These are phyloP conservation scores for Smutsia gigantea DNA, from an alignment of 2,797 vertebrate genomes.

Conservation along the genomic window DNA sequence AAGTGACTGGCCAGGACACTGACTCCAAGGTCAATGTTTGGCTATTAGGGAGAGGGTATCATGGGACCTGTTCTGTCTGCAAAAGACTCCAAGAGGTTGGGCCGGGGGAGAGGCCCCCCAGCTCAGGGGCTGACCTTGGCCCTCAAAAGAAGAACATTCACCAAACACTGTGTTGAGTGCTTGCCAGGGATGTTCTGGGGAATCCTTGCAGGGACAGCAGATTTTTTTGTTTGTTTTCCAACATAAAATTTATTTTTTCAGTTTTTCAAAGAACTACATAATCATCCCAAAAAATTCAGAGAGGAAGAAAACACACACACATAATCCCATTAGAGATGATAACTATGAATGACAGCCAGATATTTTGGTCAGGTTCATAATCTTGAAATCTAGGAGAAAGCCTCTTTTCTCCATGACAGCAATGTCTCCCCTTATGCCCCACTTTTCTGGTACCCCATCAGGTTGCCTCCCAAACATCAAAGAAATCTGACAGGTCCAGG, in stretches of 20 bases:
- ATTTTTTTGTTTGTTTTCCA: neutral
- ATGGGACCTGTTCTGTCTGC: neutral
- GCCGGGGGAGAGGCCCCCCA: neutral
- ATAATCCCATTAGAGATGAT: neutral
- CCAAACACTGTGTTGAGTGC: neutral
- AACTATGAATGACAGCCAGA: neutral
- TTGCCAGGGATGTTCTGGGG: neutral
- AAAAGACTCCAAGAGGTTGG: neutral
- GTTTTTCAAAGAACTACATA: neutral
- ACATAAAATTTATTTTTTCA: neutral
- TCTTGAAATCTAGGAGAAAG: neutral
- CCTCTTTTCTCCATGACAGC: too few species aligned
- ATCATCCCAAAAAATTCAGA: neutral
- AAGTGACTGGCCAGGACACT: neutral
- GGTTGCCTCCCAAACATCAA: neutral
- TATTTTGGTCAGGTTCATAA: neutral
- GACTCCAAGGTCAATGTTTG: neutral
- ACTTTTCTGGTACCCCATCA: neutral
- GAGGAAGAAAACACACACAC: neutral
- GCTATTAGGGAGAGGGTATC: neutral
- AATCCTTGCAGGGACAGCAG: neutral
- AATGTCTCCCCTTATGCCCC: neutral
- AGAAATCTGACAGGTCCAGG: neutral
- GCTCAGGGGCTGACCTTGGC: neutral
- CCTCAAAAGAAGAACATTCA: neutral